Conservation (phyloP, 2,797 vertebrate genomes). For the Ceyx erithaca region DNA sequence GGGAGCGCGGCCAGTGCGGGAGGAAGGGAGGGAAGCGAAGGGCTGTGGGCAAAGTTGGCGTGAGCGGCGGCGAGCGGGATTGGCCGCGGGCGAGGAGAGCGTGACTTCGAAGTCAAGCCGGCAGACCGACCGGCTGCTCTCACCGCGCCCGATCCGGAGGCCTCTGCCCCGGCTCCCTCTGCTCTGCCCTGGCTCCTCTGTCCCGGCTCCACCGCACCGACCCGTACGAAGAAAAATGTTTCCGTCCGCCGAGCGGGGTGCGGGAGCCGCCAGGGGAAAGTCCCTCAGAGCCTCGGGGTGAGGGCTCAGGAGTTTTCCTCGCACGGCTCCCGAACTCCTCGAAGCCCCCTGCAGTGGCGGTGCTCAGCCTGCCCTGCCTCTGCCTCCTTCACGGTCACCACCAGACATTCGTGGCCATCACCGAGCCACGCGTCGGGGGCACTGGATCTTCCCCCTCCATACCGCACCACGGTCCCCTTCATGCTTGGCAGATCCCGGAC, state of each 20-base stretch:
- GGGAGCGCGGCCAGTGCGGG: neutral
- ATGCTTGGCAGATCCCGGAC: neutral
- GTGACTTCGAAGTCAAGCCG: neutral
- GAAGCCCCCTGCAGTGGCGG: too few species aligned
- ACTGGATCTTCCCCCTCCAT: neutral
- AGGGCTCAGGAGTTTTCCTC: neutral
- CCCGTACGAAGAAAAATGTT: neutral
- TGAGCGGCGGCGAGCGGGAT: constrained; percentile 11
- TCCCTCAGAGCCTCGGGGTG: too few species aligned
- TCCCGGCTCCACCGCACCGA: neutral
- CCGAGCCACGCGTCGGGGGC: accelerated
- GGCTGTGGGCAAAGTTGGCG: neutral
- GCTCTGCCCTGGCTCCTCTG: too few species aligned
- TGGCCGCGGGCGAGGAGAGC: neutral
- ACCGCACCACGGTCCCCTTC: accelerated
- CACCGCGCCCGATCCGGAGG: too few species aligned
- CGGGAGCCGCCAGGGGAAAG: neutral
- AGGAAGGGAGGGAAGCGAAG: neutral
- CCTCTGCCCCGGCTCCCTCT: too few species aligned
- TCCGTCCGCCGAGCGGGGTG: too few species aligned
- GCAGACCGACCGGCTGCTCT: too few species aligned
- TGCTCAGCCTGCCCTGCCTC: accelerated
- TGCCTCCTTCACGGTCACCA: neutral
- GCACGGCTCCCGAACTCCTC: accelerated
- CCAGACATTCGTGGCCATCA: neutral